Evolutionary conservation across 53 echinoderm and acorn worm species (phyloP).

Genomic region (Henricia sp.): DNA sequence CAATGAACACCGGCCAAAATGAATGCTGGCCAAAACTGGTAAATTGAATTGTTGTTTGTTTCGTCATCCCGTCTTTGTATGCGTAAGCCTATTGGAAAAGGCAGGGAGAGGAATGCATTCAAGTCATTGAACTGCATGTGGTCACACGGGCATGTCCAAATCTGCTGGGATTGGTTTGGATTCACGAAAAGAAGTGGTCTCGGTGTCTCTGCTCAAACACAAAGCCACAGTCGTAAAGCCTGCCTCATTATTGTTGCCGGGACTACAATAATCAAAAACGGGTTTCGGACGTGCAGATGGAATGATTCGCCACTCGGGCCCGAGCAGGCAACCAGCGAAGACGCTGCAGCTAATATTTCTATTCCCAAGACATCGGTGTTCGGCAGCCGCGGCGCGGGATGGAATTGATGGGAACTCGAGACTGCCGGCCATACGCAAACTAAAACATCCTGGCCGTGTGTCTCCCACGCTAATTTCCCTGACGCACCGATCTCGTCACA

Average conservation of each 20-base stretch:
- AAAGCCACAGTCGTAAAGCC: conserved; percentile 54
- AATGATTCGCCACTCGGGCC: conserved; percentile 39
- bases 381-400: conserved; percentile 7
- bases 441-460: conserved; percentile 38
- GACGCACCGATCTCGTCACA: conserved; percentile 60
- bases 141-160: neutral
- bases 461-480: conserved; percentile 52
- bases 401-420: conserved; percentile 61
- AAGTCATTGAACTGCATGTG: conserved; percentile 47
- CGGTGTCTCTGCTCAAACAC: conserved; percentile 59
- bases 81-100: conserved; percentile 8
- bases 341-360: conserved; percentile 57
- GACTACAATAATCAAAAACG: conserved; percentile 48
- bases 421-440: conserved; percentile 43
- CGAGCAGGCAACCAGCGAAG: conserved; percentile 46
- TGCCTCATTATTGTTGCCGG: conserved; percentile 60
- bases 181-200: conserved; percentile 59
- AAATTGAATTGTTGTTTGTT: conserved; percentile 64
- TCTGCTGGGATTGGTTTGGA: conserved; percentile 54
- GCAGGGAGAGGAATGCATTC: neutral
- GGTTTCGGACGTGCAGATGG: conserved; percentile 44
- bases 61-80: too few species aligned
- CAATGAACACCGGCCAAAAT: neutral
- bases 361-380: conserved; percentile 48
- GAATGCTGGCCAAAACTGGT: neutral